Percentiles rank a stretch among this genome's conserved stretches.
phyloP scores from a whole-genome alignment of 2,888 invertebrate genomes.

The Mythimna loreyi region DNA sequence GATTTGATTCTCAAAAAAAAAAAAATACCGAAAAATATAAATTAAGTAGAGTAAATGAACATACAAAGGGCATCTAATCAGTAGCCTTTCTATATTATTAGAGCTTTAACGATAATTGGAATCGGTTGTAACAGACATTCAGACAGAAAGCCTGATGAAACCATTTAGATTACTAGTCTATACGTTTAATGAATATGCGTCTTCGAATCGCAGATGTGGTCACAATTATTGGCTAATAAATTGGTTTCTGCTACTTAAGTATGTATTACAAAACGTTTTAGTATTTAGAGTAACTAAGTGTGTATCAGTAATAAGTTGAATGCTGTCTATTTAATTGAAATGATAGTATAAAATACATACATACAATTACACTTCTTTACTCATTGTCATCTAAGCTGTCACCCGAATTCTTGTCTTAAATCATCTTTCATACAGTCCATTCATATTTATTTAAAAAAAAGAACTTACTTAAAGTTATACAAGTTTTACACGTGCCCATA shows the following conservation, averaged over 20 bases:
- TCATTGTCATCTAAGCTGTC: neutral
- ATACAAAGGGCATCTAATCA: neutral
- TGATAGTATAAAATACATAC: too few species aligned
- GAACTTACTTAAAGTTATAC: too few species aligned
- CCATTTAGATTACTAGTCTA: slow-evolving; percentile 33
- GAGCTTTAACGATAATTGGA: slow-evolving; percentile 21
- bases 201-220: slow-evolving; percentile 28
- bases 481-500: too few species aligned
- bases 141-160: slow-evolving; percentile 19
- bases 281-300: slow-evolving; percentile 1
- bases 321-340: neutral
- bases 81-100: slow-evolving; percentile 1
- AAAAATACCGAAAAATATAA: neutral
- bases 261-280: slow-evolving; percentile 15
- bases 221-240: slow-evolving; percentile 43
- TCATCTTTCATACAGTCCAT: neutral
- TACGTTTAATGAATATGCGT: slow-evolving; percentile 32
- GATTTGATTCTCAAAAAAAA: neutral
- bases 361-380: neutral
- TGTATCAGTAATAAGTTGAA: neutral
- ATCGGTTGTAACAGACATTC: slow-evolving; percentile 11
- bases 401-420: neutral
- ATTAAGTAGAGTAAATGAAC: neutral
- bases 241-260: slow-evolving; percentile 7
- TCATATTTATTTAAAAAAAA: too few species aligned